phyloP scores from a whole-genome alignment of 2,797 vertebrate species.

The Micropoecilia bifurca region DNA sequence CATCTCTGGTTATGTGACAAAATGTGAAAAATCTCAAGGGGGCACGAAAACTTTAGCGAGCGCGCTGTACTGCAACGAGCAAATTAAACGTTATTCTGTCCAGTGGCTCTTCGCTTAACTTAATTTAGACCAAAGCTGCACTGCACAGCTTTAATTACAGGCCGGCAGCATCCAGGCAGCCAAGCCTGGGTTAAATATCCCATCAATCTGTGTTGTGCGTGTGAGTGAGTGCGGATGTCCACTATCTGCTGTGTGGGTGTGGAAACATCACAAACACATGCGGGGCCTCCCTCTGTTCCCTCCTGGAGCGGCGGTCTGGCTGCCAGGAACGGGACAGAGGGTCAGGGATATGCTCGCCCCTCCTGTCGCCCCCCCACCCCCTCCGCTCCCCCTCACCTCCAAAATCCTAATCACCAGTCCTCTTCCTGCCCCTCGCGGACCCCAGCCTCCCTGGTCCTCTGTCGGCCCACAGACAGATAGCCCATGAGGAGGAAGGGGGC shows the following conservation, averaged over 20 bases:
- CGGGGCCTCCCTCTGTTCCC: conserved; percentile 55
- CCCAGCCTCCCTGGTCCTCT: conserved; percentile 37
- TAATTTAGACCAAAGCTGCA: not conserved
- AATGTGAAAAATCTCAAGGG: not conserved
- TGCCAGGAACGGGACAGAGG: conserved; percentile 69
- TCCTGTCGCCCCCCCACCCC: conserved; percentile 10
- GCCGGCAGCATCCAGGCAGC: not conserved
- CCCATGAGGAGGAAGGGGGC: conserved; percentile 51
- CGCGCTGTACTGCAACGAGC: not conserved
- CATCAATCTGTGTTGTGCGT: conserved; percentile 13
- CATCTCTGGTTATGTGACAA: not conserved
- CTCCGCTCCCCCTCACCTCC: conserved; percentile 16
- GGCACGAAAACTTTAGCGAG: not conserved
- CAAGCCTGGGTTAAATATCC: conserved; percentile 13
- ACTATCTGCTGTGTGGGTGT: conserved; percentile 68
- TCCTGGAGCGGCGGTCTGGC: conserved; percentile 54
- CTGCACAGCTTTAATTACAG: not conserved
- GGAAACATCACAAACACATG: conserved; percentile 71
- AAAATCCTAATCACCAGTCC: conserved; percentile 72
- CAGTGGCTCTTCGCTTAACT: not conserved
- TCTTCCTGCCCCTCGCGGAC: conserved; percentile 68
- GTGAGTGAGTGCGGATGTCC: conserved; percentile 30
- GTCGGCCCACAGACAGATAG: conserved; percentile 69
- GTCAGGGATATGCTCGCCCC: conserved; percentile 61
- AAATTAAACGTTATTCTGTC: not conserved